Evolutionary conservation across 1,140 invertebrate genomes (phyloP).

Genomic region (Charaxes varanes): DNA sequence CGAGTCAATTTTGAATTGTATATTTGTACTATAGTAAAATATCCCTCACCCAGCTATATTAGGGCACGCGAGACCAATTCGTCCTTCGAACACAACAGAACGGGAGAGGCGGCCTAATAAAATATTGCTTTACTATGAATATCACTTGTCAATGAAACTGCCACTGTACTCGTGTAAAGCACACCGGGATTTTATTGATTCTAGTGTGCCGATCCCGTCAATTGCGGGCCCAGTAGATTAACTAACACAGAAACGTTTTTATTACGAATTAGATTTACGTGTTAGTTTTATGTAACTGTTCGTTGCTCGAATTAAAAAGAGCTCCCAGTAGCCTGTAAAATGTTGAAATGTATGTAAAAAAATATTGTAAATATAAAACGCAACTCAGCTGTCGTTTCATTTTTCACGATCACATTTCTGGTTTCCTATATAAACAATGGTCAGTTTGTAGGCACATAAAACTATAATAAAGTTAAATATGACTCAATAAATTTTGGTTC

Average conservation of each 20-base stretch:
- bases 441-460: conserved; percentile 28
- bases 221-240: conserved; percentile 56
- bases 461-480: conserved; percentile 34
- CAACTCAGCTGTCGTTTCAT: conserved; percentile 63
- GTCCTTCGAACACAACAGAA: conserved; percentile 53
- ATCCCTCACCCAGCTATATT: conserved; percentile 16
- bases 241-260: conserved; percentile 66
- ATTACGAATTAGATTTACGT: conserved; percentile 72
- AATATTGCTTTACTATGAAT: conserved; percentile 27
- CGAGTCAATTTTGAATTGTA: conserved; percentile 55
- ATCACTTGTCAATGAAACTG: conserved; percentile 57
- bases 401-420: conserved; percentile 37
- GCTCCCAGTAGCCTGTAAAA: conserved; percentile 71
- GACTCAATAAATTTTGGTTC: conserved; percentile 31
- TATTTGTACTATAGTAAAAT: conserved; percentile 34
- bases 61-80: conserved; percentile 52
- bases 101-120: conserved; percentile 22
- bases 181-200: conserved; percentile 70
- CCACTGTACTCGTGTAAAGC: conserved; percentile 58
- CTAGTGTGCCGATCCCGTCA: conserved; percentile 51
- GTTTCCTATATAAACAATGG: conserved; percentile 38
- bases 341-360: conserved; percentile 72
- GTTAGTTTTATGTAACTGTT: conserved; percentile 74
- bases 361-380: conserved; percentile 70
- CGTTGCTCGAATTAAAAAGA: conserved; percentile 73